A percentile compares a stretch with the other conserved stretches of the same genome.
phyloP scores from a whole-genome alignment of 1,140 invertebrate species.

The Lycorma delicatula region DNA sequence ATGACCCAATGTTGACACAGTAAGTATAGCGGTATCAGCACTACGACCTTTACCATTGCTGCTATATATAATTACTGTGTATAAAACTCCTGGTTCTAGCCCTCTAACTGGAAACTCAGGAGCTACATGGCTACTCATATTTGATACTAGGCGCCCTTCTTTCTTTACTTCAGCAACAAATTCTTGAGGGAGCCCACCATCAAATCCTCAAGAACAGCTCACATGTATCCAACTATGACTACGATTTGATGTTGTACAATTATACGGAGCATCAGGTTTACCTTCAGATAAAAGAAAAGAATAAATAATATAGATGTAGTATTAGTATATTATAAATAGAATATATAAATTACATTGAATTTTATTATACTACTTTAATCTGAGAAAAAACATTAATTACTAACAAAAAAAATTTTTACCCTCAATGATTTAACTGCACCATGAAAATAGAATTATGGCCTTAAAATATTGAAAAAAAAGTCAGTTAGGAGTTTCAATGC shows the following conservation, averaged over 20 bases:
- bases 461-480: too few relatives aligned
- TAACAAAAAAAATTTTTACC: too few relatives aligned
- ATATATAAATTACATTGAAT: too few relatives aligned
- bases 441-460: too few relatives aligned
- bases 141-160: slow-evolving; percentile 16
- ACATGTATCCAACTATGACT: slow-evolving; percentile 43
- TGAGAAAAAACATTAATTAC: too few relatives aligned
- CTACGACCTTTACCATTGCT: slow-evolving; percentile 48
- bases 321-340: too few relatives aligned
- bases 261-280: slow-evolving; percentile 43
- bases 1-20: slow-evolving; percentile 8
- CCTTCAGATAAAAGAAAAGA: slow-evolving; percentile 29
- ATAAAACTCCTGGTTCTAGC: slow-evolving; percentile 39
- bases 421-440: too few relatives aligned
- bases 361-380: too few relatives aligned
- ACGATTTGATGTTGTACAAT: slow-evolving; percentile 40
- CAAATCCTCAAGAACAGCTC: slow-evolving; percentile 42
- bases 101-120: slow-evolving; percentile 38
- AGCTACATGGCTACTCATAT: slow-evolving; percentile 22
- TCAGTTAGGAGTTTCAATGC: too few relatives aligned
- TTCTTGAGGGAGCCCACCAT: slow-evolving; percentile 43
- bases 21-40: not conserved
- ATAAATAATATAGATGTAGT: too few relatives aligned
- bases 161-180: slow-evolving; percentile 39
- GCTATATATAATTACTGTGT: slow-evolving; percentile 43